Evolutionary conservation across 2,797 vertebrate species (phyloP).

Genomic region (Phrynocephalus guinanensis): DNA sequence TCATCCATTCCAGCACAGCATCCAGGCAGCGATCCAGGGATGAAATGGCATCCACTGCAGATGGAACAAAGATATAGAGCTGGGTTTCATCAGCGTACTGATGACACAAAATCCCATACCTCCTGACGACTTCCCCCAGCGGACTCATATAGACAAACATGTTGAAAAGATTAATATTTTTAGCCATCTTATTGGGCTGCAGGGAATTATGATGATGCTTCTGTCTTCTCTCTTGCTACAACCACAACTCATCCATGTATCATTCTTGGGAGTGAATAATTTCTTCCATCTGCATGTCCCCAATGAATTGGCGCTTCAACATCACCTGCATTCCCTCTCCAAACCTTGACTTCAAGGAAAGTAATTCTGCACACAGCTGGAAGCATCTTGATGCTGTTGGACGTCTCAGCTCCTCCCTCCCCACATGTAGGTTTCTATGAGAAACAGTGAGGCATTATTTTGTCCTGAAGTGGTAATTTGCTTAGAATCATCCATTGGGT

Average conservation of each 20-base stretch:
- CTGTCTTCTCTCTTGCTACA: rapidly evolving
- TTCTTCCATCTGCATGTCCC: not conserved
- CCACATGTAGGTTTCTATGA: not conserved
- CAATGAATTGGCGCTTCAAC: not conserved
- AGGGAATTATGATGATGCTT: not conserved
- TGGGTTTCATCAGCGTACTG: no score
- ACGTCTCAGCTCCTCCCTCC: not conserved
- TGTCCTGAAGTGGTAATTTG: not conserved
- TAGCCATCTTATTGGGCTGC: not conserved
- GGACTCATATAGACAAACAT: not conserved
- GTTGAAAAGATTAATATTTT: not conserved
- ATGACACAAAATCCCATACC: no score
- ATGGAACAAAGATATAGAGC: no score
- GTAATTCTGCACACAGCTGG: conserved; percentile 5
- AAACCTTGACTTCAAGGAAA: not conserved
- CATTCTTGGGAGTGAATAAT: not conserved
- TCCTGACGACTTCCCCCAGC: no score
- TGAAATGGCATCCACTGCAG: no score
- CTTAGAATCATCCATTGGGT: not conserved
- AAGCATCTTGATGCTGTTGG: not conserved
- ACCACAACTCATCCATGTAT: not conserved
- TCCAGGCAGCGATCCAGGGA: no score
- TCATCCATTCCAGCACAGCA: no score
- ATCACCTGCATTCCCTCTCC: not conserved
- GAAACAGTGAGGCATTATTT: not conserved